These are phyloP conservation scores for Dynastes maya DNA, from an alignment of 2,888 invertebrate genomes.

Conservation along the genomic window DNA sequence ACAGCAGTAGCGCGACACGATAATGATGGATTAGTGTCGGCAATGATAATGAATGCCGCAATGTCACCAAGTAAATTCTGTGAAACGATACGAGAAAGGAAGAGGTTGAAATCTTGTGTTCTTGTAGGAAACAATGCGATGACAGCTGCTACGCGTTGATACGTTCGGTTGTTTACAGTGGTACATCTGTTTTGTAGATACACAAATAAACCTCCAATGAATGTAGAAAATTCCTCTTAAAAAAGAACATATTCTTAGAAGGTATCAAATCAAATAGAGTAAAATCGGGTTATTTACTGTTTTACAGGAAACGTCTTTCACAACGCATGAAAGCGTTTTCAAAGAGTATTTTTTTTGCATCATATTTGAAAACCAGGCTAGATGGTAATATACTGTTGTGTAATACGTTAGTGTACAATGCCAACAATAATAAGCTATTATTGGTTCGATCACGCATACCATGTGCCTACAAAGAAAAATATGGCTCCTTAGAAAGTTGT, in stretches of 20 bases:
- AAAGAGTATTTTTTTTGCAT: no score
- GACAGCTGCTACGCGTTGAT: slow-evolving; percentile 41
- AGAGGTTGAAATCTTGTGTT: slow-evolving; percentile 25
- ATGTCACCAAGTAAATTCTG: slow-evolving; percentile 39
- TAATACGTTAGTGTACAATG: no score
- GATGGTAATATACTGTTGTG: no score
- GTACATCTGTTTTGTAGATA: slow-evolving; percentile 31
- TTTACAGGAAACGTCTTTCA: no score
- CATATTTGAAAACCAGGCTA: no score
- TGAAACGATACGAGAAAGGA: slow-evolving; percentile 37
- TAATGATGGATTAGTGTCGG: slow-evolving; percentile 47
- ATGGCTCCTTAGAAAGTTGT: no score
- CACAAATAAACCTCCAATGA: slow-evolving; percentile 35
- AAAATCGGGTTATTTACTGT: background rate
- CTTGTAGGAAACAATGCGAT: slow-evolving; percentile 42
- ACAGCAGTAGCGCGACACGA: slow-evolving; percentile 26
- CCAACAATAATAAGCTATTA: no score
- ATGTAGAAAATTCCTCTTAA: slow-evolving; percentile 7
- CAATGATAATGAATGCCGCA: slow-evolving; percentile 41
- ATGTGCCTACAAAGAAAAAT: no score
- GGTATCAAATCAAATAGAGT: background rate
- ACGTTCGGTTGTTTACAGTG: slow-evolving; percentile 39
- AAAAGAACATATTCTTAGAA: background rate
- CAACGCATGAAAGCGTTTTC: no score
- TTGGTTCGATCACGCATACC: no score